phyloP scores from a whole-genome alignment of 2,888 invertebrate species.

The Lamellibrachia columna region DNA sequence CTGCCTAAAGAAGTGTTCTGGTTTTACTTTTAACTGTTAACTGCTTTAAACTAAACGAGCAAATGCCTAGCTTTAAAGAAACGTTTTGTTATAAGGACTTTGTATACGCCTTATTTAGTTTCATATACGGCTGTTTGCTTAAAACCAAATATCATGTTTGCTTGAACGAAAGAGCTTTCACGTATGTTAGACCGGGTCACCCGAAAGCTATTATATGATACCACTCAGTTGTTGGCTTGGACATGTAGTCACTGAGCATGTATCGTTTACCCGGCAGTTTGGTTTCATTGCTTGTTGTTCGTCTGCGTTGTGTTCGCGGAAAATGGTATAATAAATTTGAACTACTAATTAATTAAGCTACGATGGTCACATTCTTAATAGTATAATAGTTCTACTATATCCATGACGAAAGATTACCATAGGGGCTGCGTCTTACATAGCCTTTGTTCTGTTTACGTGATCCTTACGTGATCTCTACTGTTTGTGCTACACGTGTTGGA shows the following conservation, averaged over 20 bases:
- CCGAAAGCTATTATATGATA: not conserved
- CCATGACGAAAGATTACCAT: not conserved
- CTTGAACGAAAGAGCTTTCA: too few relatives aligned
- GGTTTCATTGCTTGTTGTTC: not conserved
- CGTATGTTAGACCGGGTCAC: too few relatives aligned
- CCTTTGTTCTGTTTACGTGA: not conserved
- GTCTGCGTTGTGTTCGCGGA: not conserved
- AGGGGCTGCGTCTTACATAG: not conserved
- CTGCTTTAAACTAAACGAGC: too few relatives aligned
- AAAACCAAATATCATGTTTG: too few relatives aligned
- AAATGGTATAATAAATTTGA: not conserved
- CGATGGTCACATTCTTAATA: not conserved
- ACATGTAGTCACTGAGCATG: not conserved
- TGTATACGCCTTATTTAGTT: too few relatives aligned
- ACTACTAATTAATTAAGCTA: not conserved
- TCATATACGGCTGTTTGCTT: too few relatives aligned
- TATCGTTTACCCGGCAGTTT: not conserved
- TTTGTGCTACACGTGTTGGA: too few relatives aligned
- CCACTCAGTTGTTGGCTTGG: not conserved
- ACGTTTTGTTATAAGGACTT: too few relatives aligned
- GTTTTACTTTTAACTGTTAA: too few relatives aligned
- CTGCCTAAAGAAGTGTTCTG: too few relatives aligned
- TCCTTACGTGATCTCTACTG: too few relatives aligned
- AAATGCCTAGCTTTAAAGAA: too few relatives aligned
- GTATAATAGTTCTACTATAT: not conserved